These are phyloP conservation scores for Catagonus wagneri DNA, from an alignment of 2,113 vertebrate genomes.

Conservation along the genomic window DNA sequence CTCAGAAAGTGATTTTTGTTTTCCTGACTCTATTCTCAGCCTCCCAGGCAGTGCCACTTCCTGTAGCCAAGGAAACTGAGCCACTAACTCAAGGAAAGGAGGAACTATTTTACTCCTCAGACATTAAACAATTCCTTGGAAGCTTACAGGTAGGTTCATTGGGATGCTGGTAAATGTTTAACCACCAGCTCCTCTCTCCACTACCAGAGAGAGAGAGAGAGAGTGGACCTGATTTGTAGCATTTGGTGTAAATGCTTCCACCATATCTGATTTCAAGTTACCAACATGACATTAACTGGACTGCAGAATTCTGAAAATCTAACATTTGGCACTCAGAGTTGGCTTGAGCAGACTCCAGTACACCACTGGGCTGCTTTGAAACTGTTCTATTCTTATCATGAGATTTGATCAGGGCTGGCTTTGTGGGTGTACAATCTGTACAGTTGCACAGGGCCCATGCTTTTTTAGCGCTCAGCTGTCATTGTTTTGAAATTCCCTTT, in stretches of 20 bases:
- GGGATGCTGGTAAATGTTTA: background rate
- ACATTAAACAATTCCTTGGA: fast-evolving
- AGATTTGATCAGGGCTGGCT: background rate
- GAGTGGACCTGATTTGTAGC: background rate
- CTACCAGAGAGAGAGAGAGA: background rate
- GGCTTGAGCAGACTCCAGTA: background rate
- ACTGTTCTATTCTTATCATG: background rate
- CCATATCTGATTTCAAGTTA: background rate
- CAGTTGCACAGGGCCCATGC: background rate
- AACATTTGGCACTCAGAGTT: background rate
- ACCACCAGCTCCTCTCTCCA: background rate
- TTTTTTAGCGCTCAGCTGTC: background rate
- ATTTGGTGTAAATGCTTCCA: background rate
- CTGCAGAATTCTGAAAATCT: constrained; percentile 17
- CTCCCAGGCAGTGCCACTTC: background rate
- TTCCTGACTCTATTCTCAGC: constrained; percentile 34
- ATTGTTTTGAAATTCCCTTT: background rate
- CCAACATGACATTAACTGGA: background rate
- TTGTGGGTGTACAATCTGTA: background rate
- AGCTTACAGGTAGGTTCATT: background rate
- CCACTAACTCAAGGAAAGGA: background rate
- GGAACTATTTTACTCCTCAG: background rate
- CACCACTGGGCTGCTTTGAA: background rate
- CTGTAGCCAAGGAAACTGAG: background rate
- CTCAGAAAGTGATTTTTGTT: constrained; percentile 2